Conservation (phyloP, 2,888 invertebrate species). For the Tetragonula carbonaria region DNA sequence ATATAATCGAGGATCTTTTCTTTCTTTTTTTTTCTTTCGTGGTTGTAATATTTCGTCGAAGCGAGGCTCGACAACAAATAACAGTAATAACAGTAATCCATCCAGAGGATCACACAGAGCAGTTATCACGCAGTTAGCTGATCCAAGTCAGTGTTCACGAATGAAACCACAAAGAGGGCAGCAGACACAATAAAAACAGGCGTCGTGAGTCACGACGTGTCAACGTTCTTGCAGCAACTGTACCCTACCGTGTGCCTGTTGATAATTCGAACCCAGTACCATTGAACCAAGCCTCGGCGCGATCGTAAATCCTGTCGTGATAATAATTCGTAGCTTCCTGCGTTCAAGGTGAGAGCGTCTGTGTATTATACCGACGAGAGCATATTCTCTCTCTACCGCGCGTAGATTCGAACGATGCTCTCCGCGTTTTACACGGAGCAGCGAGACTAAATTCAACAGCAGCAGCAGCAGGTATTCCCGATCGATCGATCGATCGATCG, state of each 20-base stretch:
- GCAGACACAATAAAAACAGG: conserved; percentile 26
- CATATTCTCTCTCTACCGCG: too few relatives aligned
- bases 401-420: neutral
- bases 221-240: conserved; percentile 7
- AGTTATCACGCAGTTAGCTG: conserved; percentile 1
- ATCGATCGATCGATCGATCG: conserved; percentile 4
- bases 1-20: neutral
- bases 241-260: neutral
- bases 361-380: neutral
- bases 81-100: neutral
- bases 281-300: neutral
- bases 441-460: too few relatives aligned
- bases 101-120: conserved; percentile 16
- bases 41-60: neutral
- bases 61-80: neutral
- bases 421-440: too few relatives aligned
- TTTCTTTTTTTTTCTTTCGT: neutral
- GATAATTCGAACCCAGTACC: neutral
- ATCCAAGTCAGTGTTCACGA: conserved; percentile 1
- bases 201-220: conserved; percentile 35
- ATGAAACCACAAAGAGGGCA: conserved; percentile 19
- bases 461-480: conserved; percentile 11
- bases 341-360: conserved; percentile 28
- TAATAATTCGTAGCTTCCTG: conserved; percentile 19
- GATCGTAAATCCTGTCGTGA: conserved; percentile 15